A percentile compares a stretch with the other conserved stretches of the same genome.
Conservation (phyloP, 2,113 vertebrate species). For the Pseudorasbora parva region DNA sequence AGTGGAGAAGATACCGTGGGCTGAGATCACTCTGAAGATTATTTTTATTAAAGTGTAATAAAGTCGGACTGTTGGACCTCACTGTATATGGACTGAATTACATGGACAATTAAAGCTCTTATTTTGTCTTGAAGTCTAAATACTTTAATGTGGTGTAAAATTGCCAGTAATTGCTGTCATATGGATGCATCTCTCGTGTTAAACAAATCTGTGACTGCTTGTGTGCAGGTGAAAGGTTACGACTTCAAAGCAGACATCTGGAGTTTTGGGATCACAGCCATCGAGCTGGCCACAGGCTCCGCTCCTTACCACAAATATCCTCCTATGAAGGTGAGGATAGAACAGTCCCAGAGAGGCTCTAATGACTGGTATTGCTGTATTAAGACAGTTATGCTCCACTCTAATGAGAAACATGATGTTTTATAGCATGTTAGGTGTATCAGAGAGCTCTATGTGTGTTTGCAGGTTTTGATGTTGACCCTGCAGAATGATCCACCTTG, state of each 20-base stretch:
- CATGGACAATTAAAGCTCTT: constrained; percentile 8
- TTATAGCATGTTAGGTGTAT: background rate
- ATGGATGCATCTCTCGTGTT: background rate
- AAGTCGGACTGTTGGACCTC: background rate
- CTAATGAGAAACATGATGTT: background rate
- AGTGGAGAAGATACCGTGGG: background rate
- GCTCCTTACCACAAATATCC: constrained; percentile 99
- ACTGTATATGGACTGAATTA: constrained; percentile 5
- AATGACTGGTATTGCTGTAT: background rate
- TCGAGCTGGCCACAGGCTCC: constrained; percentile 94
- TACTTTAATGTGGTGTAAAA: background rate
- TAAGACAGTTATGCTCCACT: background rate
- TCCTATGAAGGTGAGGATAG: constrained; percentile 88
- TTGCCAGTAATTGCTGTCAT: background rate
- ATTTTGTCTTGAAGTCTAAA: background rate
- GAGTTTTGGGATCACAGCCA: constrained; percentile 99
- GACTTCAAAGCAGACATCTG: constrained; percentile 99
- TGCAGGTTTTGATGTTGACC: constrained; percentile 97
- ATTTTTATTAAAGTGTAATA: background rate
- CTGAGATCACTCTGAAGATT: background rate
- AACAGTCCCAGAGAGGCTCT: background rate
- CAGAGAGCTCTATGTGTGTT: constrained; percentile 39
- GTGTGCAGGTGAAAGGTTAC: constrained; percentile 89
- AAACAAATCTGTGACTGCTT: constrained; percentile 8
- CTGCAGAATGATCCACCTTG: constrained; percentile 96